Conservation (phyloP, 2,113 vertebrate species). For the Pygoscelis adeliae region DNA sequence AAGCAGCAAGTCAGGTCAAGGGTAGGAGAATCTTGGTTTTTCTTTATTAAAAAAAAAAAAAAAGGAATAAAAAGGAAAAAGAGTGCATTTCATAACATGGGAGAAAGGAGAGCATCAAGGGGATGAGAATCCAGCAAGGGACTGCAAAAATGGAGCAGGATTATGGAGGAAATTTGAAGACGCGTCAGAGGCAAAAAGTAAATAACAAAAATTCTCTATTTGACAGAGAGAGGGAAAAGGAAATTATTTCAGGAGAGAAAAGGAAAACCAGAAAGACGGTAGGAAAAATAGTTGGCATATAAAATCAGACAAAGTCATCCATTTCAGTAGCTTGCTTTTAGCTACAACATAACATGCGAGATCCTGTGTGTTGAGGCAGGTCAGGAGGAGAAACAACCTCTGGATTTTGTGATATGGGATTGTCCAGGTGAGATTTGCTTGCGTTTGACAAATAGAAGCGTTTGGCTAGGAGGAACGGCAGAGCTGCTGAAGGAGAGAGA, state of each 20-base stretch:
- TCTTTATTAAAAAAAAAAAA: neutral
- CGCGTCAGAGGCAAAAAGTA: neutral
- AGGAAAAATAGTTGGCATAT: neutral
- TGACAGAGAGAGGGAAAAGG: neutral
- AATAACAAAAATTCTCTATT: neutral
- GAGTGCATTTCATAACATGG: neutral
- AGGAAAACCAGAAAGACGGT: neutral
- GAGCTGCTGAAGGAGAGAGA: neutral
- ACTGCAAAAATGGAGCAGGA: neutral
- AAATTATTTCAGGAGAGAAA: neutral
- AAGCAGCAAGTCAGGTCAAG: slow-evolving; percentile 10
- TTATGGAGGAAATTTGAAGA: neutral
- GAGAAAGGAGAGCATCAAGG: neutral
- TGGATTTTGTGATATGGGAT: neutral
- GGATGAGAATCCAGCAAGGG: neutral
- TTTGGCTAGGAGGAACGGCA: neutral
- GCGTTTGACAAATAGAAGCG: neutral
- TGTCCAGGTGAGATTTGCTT: neutral
- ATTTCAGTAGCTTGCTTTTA: neutral
- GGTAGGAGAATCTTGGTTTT: neutral
- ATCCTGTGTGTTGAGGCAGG: neutral
- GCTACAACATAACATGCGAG: neutral
- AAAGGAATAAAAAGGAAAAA: neutral
- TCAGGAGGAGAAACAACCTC: neutral
- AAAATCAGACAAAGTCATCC: neutral